Percentiles rank a stretch among this genome's conserved stretches.
phyloP scores from a whole-genome alignment of 2,113 vertebrate genomes.

The Corapipo altera region DNA sequence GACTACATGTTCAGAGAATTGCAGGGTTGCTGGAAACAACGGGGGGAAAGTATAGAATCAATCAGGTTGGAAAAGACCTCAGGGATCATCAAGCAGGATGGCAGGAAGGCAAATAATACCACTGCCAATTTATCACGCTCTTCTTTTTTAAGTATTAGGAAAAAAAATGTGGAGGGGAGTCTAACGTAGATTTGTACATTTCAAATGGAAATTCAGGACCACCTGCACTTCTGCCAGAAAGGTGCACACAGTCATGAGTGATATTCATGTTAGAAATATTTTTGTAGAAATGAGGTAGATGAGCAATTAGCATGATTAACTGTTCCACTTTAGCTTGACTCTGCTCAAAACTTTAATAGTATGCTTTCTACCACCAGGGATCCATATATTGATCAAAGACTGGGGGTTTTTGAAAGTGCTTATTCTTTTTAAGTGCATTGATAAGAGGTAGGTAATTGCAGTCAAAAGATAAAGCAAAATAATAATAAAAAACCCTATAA shows the following conservation, averaged over 20 bases:
- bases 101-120: background rate
- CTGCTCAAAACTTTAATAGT: background rate
- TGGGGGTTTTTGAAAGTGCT: fast-evolving
- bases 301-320: constrained; percentile 6
- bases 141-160: background rate
- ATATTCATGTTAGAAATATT: background rate
- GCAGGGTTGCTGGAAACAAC: background rate
- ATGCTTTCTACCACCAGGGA: background rate
- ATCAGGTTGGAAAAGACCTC: no score
- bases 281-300: constrained; percentile 1
- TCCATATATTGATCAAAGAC: background rate
- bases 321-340: background rate
- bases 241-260: background rate
- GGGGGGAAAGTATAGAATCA: no score
- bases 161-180: background rate
- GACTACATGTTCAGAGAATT: background rate
- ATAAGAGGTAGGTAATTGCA: background rate
- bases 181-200: background rate
- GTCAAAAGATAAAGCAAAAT: background rate
- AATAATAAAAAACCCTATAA: background rate
- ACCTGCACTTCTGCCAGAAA: background rate
- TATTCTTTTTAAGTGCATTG: background rate
- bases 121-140: background rate
- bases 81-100: background rate
- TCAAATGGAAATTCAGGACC: background rate